phyloP scores from a whole-genome alignment of 2,113 vertebrate genomes.

The Mohoua ochrocephala region DNA sequence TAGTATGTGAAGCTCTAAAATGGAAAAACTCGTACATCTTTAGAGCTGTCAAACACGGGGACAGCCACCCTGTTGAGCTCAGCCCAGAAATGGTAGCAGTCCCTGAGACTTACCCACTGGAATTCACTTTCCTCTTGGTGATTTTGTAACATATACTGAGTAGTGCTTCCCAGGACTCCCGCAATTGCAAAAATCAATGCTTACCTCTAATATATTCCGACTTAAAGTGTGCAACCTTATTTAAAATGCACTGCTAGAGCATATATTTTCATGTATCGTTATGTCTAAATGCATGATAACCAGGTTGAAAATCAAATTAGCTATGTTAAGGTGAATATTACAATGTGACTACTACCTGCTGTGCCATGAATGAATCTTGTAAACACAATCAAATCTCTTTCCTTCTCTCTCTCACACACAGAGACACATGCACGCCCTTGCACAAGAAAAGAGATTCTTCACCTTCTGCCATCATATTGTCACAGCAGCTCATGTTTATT shows the following conservation, averaged over 20 bases:
- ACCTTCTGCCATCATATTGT: constrained; percentile 61
- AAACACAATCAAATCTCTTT: constrained; percentile 78
- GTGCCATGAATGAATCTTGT: constrained; percentile 84
- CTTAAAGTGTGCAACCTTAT: constrained; percentile 83
- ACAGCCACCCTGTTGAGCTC: neutral
- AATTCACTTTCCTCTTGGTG: neutral
- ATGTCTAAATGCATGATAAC: constrained; percentile 80
- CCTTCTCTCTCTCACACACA: neutral
- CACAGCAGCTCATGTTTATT: constrained; percentile 66
- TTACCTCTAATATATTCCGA: constrained; percentile 73
- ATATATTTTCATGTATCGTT: constrained; percentile 78
- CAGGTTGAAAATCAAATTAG: constrained; percentile 86
- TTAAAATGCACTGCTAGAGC: constrained; percentile 86
- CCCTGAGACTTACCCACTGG: neutral
- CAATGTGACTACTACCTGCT: constrained; percentile 84
- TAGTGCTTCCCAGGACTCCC: constrained; percentile 33
- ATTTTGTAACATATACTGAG: constrained; percentile 19
- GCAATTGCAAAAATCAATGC: constrained; percentile 58
- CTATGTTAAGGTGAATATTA: constrained; percentile 75
- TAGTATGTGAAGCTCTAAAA: neutral
- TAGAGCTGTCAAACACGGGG: neutral
- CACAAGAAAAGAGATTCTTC: constrained; percentile 58
- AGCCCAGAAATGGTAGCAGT: neutral
- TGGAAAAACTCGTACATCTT: neutral
- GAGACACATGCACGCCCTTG: neutral